Evolutionary conservation across 1,140 invertebrate species (phyloP).

Genomic region (Halyomorpha halys): DNA sequence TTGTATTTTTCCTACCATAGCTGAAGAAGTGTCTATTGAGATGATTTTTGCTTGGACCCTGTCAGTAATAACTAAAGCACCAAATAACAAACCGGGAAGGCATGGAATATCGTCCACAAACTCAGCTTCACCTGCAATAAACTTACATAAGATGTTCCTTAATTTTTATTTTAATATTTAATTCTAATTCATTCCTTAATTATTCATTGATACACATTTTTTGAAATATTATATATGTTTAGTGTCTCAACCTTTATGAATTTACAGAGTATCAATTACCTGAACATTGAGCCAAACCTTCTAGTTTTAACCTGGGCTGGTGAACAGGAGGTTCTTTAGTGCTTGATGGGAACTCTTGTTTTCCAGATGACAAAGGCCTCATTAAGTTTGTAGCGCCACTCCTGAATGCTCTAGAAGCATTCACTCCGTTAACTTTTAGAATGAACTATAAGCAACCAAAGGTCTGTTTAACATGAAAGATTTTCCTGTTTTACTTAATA

Average conservation of each 20-base stretch:
- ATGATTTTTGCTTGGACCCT: slow-evolving; percentile 27
- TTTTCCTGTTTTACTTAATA: too few species aligned
- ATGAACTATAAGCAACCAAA: slow-evolving; percentile 33
- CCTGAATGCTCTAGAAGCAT: slow-evolving; percentile 9
- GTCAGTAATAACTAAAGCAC: slow-evolving; percentile 48
- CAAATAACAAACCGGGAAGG: slow-evolving; percentile 47
- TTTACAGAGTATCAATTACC: slow-evolving; percentile 32
- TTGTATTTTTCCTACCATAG: slow-evolving; percentile 42
- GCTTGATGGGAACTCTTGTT: slow-evolving; percentile 60
- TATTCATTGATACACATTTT: too few species aligned
- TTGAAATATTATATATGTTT: too few species aligned
- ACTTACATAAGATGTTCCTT: too few species aligned
- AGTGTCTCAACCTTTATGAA: too few species aligned
- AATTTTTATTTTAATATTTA: too few species aligned
- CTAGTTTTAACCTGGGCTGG: slow-evolving; percentile 64
- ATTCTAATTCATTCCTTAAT: too few species aligned
- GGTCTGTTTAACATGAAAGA: too few species aligned
- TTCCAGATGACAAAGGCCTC: slow-evolving; percentile 55
- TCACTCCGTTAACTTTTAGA: slow-evolving; percentile 13
- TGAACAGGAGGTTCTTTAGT: slow-evolving; percentile 64
- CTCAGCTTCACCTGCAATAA: slow-evolving; percentile 48
- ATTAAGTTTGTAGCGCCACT: slow-evolving; percentile 30
- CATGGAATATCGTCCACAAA: slow-evolving; percentile 53
- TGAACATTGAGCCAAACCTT: slow-evolving; percentile 59
- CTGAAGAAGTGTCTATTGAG: slow-evolving; percentile 44